These are phyloP conservation scores for Sphinx pinastri DNA, from an alignment of 2,888 invertebrate species.

Conservation along the genomic window DNA sequence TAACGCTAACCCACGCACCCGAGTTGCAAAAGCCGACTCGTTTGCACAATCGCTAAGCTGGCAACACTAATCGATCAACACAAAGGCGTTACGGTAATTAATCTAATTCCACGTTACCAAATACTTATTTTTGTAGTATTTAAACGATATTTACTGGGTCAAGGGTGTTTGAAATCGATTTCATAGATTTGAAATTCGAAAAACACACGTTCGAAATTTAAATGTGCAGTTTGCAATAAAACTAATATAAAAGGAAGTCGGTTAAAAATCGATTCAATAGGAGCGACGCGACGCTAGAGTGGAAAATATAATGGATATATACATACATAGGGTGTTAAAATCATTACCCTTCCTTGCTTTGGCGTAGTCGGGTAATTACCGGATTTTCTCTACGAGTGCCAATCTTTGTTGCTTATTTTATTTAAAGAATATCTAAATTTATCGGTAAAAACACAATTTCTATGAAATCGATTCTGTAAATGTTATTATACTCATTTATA, in stretches of 20 bases:
- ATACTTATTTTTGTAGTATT: slow-evolving; percentile 42
- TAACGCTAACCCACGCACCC: slow-evolving; percentile 8
- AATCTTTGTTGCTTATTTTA: too few species aligned
- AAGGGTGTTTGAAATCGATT: slow-evolving; percentile 33
- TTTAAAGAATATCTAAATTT: too few species aligned
- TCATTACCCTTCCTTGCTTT: too few species aligned
- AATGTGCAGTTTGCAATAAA: not conserved
- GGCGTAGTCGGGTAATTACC: too few species aligned
- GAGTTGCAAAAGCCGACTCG: slow-evolving; percentile 6
- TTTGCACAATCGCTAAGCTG: slow-evolving; percentile 33
- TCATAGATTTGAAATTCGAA: slow-evolving; percentile 4
- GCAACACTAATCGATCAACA: slow-evolving; percentile 45
- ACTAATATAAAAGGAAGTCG: too few species aligned
- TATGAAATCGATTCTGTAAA: not conserved
- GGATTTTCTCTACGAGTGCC: too few species aligned
- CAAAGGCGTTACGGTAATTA: slow-evolving; percentile 52
- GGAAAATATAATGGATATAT: too few species aligned
- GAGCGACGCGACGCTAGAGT: too few species aligned
- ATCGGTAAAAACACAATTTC: not conserved
- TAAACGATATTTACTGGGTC: slow-evolving; percentile 41
- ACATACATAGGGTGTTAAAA: too few species aligned
- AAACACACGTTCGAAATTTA: not conserved
- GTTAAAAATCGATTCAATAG: too few species aligned
- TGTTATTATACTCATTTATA: not conserved
- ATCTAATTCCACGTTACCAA: slow-evolving; percentile 47